Percentiles rank a stretch among this genome's conserved stretches.
Evolutionary conservation across 2,888 invertebrate species (phyloP).

Genomic region (Ormyrus pomaceus): DNA sequence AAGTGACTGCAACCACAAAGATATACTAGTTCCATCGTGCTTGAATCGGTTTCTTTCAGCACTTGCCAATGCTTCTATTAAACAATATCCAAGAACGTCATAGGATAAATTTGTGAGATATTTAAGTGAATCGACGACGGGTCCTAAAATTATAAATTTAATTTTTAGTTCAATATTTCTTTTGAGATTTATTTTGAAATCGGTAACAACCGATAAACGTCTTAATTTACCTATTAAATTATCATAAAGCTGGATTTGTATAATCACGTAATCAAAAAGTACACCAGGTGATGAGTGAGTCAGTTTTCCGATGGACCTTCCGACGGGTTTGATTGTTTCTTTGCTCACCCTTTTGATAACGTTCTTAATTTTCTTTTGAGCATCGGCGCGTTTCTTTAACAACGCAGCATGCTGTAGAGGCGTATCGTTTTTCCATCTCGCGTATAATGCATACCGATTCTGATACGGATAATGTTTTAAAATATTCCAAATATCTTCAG

Average conservation of each 20-base stretch:
- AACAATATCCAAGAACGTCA: slow-evolving; percentile 96
- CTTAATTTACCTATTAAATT: slow-evolving; percentile 84
- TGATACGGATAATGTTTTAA: slow-evolving; percentile 92
- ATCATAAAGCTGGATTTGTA: slow-evolving; percentile 94
- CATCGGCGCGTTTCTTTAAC: slow-evolving; percentile 89
- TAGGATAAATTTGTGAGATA: slow-evolving; percentile 96
- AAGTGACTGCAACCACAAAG: slow-evolving; percentile 95
- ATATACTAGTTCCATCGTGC: slow-evolving; percentile 93
- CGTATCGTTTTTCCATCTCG: slow-evolving; percentile 97
- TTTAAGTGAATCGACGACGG: slow-evolving; percentile 98
- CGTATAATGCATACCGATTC: slow-evolving; percentile 90
- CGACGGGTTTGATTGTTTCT: slow-evolving; percentile 98
- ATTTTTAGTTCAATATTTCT: slow-evolving; percentile 18
- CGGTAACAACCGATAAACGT: slow-evolving; percentile 1
- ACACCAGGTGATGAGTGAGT: slow-evolving; percentile 97
- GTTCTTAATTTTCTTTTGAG: slow-evolving; percentile 93
- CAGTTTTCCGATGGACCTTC: slow-evolving; percentile 96
- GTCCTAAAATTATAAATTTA: slow-evolving; percentile 73
- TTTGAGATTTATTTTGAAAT: not conserved
- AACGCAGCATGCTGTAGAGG: slow-evolving; percentile 89
- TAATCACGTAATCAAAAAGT: slow-evolving; percentile 94
- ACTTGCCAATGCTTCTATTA: slow-evolving; percentile 93
- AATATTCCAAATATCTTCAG: slow-evolving; percentile 97
- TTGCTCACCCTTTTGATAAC: slow-evolving; percentile 98
- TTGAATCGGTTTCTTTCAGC: slow-evolving; percentile 88